phyloP scores from a whole-genome alignment of 2,113 vertebrate species.

The Malurus elegans region DNA sequence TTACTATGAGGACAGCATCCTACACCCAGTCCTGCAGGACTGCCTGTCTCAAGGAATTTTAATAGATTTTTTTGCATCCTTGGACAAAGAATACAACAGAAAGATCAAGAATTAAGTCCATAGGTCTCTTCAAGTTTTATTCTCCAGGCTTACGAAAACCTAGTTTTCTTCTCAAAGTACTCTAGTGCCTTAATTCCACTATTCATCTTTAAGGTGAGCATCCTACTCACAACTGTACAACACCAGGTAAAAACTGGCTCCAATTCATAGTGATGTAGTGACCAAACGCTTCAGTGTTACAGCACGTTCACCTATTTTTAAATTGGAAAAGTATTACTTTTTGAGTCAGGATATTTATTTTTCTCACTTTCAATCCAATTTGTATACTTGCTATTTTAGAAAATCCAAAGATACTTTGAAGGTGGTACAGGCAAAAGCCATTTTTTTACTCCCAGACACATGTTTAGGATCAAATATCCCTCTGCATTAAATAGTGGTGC shows the following conservation, averaged over 20 bases:
- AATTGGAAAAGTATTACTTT: background rate
- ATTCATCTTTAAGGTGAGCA: background rate
- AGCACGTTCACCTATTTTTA: background rate
- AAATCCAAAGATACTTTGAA: background rate
- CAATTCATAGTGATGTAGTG: background rate
- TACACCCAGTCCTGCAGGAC: background rate
- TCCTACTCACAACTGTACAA: background rate
- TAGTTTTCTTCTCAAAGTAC: background rate
- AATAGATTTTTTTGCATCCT: background rate
- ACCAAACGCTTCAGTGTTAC: background rate
- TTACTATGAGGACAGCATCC: background rate
- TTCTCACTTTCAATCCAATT: background rate
- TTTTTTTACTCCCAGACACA: background rate
- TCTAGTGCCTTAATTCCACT: background rate
- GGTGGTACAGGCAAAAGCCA: background rate
- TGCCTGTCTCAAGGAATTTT: slow-evolving; percentile 1
- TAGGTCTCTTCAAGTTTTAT: background rate
- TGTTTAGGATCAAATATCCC: background rate
- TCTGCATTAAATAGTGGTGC: background rate
- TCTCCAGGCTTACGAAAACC: background rate
- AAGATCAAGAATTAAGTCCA: background rate
- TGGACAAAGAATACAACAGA: background rate
- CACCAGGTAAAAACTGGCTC: background rate
- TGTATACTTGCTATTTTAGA: background rate
- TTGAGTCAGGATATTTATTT: background rate